Base-by-base conservation (phyloP, 2,113 vertebrate species). In the Notarius lentiginosus region DNA sequence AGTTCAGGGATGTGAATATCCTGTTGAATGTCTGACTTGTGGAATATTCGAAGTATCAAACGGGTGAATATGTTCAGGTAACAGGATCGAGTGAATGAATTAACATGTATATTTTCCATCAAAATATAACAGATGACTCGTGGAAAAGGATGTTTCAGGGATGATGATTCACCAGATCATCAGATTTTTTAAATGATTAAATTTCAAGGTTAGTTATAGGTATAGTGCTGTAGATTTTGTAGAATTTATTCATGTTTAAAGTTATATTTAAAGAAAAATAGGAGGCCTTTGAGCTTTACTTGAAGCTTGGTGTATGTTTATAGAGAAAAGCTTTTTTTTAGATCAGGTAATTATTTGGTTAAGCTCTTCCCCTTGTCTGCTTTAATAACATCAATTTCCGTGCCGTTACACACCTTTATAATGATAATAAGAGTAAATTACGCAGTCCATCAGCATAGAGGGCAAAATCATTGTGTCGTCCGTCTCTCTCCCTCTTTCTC, bases 381-480 rank as follows among this genome's bases (percentile, higher is more conserved):
- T 47, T 79, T 53, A 65, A 47, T 55, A 86, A 79, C 84, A 80
- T 68, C 14, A 34, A 34, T 68, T 86, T 55, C 30, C 24, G 12
- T 79, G 51, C 20, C 51, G 53, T 86, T 79, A 56, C 84, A 86
- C 63, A 76, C 63, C 63, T 86, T 86, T 80, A 30, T 80, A 47
- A 76, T 75, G 86, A 51, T 82, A 82, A 82, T 87, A 73, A 53
- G 41, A 87, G 72, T 82, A 72, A 87, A 87, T 72, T 60, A 63
- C 79, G 75, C 79, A 75, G 79, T 49, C 56, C 58, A 51, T 83
- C 79, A 82, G n/a, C 68, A 24, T 10, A 76, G 56, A 60, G 49
- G 70, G 49, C 66, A 49, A 76, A 87, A 87, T 83, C 79, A 73
- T 75, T 53, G 24, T 75, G 34, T 75, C 30, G 7, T 18, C 60